phyloP scores from a whole-genome alignment of 2,888 invertebrate species.

The Tetragonula carbonaria region DNA sequence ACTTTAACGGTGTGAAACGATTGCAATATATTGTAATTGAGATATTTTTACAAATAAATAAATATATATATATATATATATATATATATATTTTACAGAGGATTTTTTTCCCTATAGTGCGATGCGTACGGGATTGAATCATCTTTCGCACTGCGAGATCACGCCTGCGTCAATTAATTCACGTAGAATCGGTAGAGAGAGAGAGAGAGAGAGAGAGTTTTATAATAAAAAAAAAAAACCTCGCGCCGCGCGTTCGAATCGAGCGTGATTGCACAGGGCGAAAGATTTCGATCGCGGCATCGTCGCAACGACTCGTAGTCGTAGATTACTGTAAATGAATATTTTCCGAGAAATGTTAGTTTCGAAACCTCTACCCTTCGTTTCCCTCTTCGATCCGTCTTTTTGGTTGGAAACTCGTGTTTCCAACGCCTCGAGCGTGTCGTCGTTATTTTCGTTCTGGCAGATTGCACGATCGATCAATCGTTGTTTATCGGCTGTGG shows the following conservation, averaged over 20 bases:
- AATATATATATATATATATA: not conserved
- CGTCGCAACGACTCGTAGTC: too few relatives aligned
- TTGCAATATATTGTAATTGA: not conserved
- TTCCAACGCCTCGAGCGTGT: conserved; percentile 5
- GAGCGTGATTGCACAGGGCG: too few relatives aligned
- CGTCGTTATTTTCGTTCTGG: conserved; percentile 34
- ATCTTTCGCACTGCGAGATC: not conserved
- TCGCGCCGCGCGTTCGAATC: too few relatives aligned
- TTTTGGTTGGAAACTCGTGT: conserved; percentile 1
- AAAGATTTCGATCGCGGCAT: too few relatives aligned
- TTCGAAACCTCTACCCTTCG: conserved; percentile 3
- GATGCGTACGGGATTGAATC: not conserved
- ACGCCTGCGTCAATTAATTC: not conserved
- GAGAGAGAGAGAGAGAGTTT: too few relatives aligned
- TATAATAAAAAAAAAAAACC: too few relatives aligned
- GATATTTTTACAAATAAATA: not conserved
- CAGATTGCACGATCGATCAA: conserved; percentile 45
- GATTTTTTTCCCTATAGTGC: not conserved
- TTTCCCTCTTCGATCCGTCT: not conserved
- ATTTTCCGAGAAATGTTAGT: not conserved
- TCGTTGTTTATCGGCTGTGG: conserved; percentile 41
- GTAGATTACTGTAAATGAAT: too few relatives aligned
- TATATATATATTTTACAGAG: not conserved
- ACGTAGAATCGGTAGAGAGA: too few relatives aligned
- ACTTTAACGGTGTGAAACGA: not conserved